These are phyloP conservation scores for Diachasma alloeum DNA, from an alignment of 1,140 invertebrate genomes.

Conservation along the genomic window DNA sequence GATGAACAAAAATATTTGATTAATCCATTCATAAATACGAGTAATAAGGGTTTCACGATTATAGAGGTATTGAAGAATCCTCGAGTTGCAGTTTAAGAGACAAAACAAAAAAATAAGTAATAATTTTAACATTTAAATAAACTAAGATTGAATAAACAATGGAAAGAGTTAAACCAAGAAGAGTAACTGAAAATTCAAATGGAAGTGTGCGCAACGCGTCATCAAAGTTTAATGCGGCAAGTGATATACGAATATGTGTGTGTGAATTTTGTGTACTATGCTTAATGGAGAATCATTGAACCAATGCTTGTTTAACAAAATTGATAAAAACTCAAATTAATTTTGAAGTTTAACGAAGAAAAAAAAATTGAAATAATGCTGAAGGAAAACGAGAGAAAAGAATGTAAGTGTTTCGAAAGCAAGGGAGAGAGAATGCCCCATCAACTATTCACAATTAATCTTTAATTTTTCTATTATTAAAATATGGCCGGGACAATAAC, in stretches of 20 bases:
- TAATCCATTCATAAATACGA: neutral
- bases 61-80: neutral
- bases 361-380: neutral
- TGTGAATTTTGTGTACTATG: slow-evolving; percentile 15
- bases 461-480: neutral
- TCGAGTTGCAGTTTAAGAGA: neutral
- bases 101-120: neutral
- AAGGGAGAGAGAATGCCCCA: slow-evolving; percentile 13
- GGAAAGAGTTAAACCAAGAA: neutral
- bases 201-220: slow-evolving; percentile 30
- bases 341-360: neutral
- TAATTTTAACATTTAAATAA: slow-evolving; percentile 2
- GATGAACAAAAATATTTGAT: neutral
- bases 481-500: slow-evolving; percentile 2
- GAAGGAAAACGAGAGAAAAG: neutral
- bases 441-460: neutral
- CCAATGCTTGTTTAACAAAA: neutral
- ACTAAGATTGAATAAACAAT: slow-evolving; percentile 18
- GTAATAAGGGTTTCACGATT: neutral
- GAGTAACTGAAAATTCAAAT: slow-evolving; percentile 13
- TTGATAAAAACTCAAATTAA: neutral
- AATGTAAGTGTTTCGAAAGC: neutral
- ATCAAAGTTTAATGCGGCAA: slow-evolving; percentile 39
- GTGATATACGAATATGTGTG: slow-evolving; percentile 34
- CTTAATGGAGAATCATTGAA: neutral